A percentile compares a stretch with the other conserved stretches of the same genome.
Conservation (phyloP, 2,888 invertebrate genomes). For the Calephelis perditalis region DNA sequence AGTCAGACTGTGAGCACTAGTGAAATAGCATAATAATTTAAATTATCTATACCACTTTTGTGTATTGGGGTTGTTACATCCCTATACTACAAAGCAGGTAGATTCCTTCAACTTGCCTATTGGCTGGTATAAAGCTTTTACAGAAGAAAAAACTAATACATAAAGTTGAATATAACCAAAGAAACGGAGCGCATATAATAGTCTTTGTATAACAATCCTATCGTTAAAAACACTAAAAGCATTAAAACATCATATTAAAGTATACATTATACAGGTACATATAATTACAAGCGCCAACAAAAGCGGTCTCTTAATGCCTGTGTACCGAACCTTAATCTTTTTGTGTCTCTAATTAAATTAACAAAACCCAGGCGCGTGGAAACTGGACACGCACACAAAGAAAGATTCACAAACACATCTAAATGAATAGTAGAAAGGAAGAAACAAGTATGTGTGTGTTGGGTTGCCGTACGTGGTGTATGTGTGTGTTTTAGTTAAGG, state of each 20-base stretch:
- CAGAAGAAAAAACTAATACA: too few relatives aligned
- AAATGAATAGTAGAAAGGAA: conserved; percentile 22
- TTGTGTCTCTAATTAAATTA: conserved; percentile 78
- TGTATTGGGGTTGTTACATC: too few relatives aligned
- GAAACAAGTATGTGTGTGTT: conserved; percentile 42
- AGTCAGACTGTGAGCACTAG: too few relatives aligned
- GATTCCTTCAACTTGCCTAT: too few relatives aligned
- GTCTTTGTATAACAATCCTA: too few relatives aligned
- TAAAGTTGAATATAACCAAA: too few relatives aligned
- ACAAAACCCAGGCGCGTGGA: conserved; percentile 74
- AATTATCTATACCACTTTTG: too few relatives aligned
- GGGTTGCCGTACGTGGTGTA: conserved; percentile 54
- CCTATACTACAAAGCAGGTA: too few relatives aligned
- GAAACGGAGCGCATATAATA: too few relatives aligned
- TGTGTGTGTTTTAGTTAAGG: conserved; percentile 78
- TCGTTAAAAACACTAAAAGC: background rate
- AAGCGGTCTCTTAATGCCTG: conserved; percentile 67
- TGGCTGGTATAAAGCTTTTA: too few relatives aligned
- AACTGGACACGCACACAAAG: conserved; percentile 69
- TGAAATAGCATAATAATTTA: too few relatives aligned
- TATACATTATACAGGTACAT: conserved; percentile 21
- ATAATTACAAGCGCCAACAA: conserved; percentile 53
- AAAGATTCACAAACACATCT: conserved; percentile 38
- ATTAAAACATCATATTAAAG: conserved; percentile 7
- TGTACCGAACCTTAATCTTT: conserved; percentile 75